Conservation (phyloP, 2,888 invertebrate species). For the Tyria jacobaeae region DNA sequence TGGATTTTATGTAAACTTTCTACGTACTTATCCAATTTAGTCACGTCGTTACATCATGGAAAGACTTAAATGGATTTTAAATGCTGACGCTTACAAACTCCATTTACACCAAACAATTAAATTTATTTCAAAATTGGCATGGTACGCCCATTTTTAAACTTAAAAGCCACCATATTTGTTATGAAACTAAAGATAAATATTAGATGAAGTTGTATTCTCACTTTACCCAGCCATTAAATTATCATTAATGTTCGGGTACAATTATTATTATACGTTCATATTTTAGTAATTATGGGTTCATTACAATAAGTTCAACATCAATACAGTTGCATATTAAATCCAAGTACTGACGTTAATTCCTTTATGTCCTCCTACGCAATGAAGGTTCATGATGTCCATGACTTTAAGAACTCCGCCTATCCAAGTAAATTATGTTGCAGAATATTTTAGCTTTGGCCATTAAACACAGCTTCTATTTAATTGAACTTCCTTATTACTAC, state of each 20-base stretch:
- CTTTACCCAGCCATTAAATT: neutral
- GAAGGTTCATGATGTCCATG: slow-evolving; percentile 35
- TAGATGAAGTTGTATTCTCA: neutral
- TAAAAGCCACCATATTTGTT: slow-evolving; percentile 42
- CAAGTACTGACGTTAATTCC: slow-evolving; percentile 37
- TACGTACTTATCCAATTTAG: slow-evolving; percentile 54
- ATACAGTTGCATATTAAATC: slow-evolving; percentile 39
- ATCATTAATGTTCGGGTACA: slow-evolving; percentile 2
- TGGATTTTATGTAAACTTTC: slow-evolving; percentile 70
- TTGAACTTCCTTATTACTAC: slow-evolving; percentile 64
- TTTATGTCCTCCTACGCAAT: slow-evolving; percentile 35
- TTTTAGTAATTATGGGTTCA: slow-evolving; percentile 9
- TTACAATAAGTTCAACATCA: slow-evolving; percentile 22
- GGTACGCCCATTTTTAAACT: slow-evolving; percentile 44
- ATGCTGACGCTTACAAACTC: slow-evolving; percentile 39
- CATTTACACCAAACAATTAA: slow-evolving; percentile 50
- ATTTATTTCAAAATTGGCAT: slow-evolving; percentile 41
- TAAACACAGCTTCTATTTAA: slow-evolving; percentile 60
- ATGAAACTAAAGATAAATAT: slow-evolving; percentile 31
- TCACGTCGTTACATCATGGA: slow-evolving; percentile 48
- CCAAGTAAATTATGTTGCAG: slow-evolving; percentile 39
- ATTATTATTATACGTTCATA: slow-evolving; percentile 4
- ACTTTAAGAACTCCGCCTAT: slow-evolving; percentile 38
- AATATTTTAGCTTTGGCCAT: slow-evolving; percentile 55
- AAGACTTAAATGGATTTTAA: slow-evolving; percentile 48